Base-by-base conservation (phyloP, 2,113 vertebrate genomes). In the Nanger granti region DNA sequence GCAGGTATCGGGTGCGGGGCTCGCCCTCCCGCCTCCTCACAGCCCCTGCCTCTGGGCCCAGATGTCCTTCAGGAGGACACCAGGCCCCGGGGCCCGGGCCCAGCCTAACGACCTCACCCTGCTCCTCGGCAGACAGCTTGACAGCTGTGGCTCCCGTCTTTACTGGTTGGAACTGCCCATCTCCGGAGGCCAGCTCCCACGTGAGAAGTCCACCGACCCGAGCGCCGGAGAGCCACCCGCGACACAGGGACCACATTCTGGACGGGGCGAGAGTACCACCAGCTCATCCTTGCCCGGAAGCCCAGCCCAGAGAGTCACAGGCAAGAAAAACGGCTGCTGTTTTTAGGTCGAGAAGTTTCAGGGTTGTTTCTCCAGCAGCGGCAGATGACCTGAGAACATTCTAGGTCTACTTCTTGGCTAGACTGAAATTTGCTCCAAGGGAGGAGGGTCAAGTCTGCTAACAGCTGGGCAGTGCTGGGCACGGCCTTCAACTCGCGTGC, bases 401-500 rank as follows among this genome's bases (percentile, higher is more conserved):
- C 60, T 34, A n/a, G 29, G 20, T 44, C 47, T n/a, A 14, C 49
- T 26, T 28, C 73, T 66, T 17, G 2, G 37, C 59, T 24, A 82
- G 85, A 52, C 55, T 2, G 26, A 28, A 11, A 13, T n/a, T 8
- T 2, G 1, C 69, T 55, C 14, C 28, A 1, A 4, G 29, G 18
- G 6, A 44, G n/a, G 24, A n/a, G 29, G 4, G n/a, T 4, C 28
- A 1, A 28, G n/a, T 55, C 15, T 14, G 2, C 54, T 34, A 4
- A 18, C 2, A 26, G 54, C 80, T 49, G 60, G 14, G 62, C 41
- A 34, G 31, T 4, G 11, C 59, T 73, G 60, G 82, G 20, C 52
- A 1, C 0, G 3, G 24, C 17, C 52, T 73, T 87, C 60, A 62
- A 60, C 55, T 9, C 4, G 0, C 0, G 7, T 41, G 20, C 2